Evolutionary conservation across 1,140 invertebrate genomes (phyloP).

Genomic region (Psilanteris sp.): DNA sequence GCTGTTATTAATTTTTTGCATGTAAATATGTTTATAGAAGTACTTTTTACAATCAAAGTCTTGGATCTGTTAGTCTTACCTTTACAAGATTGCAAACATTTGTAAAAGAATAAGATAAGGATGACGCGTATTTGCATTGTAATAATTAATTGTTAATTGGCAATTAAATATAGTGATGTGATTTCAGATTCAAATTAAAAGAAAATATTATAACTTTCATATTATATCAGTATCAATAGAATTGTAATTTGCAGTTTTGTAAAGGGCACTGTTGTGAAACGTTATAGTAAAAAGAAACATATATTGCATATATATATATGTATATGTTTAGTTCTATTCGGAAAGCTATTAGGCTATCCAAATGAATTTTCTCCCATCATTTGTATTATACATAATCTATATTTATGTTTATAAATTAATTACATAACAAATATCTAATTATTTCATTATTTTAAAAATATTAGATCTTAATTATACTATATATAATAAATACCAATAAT

Average conservation of each 20-base stretch:
- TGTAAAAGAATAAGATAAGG: too few relatives aligned
- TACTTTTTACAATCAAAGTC: constrained; percentile 50
- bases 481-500: constrained; percentile 2
- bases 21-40: constrained; percentile 37
- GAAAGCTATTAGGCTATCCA: constrained; percentile 18
- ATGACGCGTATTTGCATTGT: too few relatives aligned
- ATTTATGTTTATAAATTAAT: constrained; percentile 19
- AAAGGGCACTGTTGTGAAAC: too few relatives aligned
- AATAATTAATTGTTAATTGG: too few relatives aligned
- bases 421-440: constrained; percentile 25
- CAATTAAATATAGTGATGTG: background rate
- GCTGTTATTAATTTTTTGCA: constrained; percentile 31
- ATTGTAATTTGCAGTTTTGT: too few relatives aligned
- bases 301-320: background rate
- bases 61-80: constrained; percentile 18
- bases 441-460: constrained; percentile 9
- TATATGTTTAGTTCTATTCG: background rate
- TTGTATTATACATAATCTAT: constrained; percentile 4
- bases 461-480: background rate
- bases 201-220: too few relatives aligned
- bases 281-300: background rate
- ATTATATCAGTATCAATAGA: too few relatives aligned
- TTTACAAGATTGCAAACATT: constrained; percentile 15
- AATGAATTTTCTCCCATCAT: constrained; percentile 12
- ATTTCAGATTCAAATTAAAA: too few relatives aligned